Base-by-base conservation (phyloP, 1,140 invertebrate species). In the Drosophila ambigua region DNA sequence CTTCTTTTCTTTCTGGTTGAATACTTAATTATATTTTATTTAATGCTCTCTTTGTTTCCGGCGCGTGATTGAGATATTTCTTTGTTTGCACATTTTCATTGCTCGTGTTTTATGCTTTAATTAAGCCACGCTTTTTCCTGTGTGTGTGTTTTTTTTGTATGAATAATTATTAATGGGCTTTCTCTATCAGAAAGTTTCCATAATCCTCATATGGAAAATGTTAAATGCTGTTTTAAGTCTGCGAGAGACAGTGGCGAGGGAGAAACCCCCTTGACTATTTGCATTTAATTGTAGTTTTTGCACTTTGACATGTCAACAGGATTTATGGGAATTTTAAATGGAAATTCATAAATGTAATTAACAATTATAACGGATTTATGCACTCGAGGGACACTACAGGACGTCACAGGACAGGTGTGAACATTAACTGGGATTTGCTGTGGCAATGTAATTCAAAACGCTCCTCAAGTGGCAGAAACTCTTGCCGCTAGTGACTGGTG, bases 231-330 rank as follows among this genome's bases (percentile, higher is more conserved):
- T 50, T 68, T 43, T 11, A 57, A 53, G 31, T 41, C 51, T 16
- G 23, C 5, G 9, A 15, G 9, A 26, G 16, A 26, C 31, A n/a
- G 15, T 20, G 28, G 15, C n/a, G 3, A 11, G 31, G n/a, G 64
- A 57, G 43, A 58, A 57, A 28, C 66, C 45, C 44, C 8, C 39
- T 44, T 46, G 51, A 59, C 45, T 83, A 77, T 80, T 83, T 85
- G 61, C 73, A 61, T 81, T 85, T 67, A 74, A 87, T 87, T 77
- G 62, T 50, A 55, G 51, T 81, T 71, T 23, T 66, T 60, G 55
- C 31, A 49, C 63, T 44, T 79, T 51, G 59, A 68, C 48, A 52
- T 60, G 65, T 26, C 69, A 72, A 60, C 53, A 15, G 43, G 48
- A 65, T 41, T 76, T 61, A 72, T 59, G 61, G 45, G 45, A 31